A percentile compares a stretch with the other conserved stretches of the same genome.
Conservation (phyloP, 2,888 invertebrate genomes). For the Orgyia antiqua region DNA sequence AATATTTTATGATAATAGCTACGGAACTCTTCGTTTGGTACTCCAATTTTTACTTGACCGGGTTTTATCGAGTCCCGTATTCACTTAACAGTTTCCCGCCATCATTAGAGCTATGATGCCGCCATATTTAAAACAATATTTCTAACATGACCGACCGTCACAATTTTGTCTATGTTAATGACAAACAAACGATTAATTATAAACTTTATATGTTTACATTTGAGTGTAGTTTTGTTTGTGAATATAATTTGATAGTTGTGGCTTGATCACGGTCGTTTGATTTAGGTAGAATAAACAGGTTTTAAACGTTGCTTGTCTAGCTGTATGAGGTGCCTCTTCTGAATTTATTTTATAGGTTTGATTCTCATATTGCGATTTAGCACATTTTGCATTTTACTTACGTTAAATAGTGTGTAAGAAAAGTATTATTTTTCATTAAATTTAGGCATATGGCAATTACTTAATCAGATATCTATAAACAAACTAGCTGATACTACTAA, state of each 20-base stretch:
- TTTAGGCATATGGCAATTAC: too few relatives aligned
- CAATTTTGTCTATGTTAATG: constrained; percentile 23
- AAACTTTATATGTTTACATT: neutral
- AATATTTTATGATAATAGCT: too few relatives aligned
- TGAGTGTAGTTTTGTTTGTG: constrained; percentile 9
- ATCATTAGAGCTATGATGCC: constrained; percentile 9
- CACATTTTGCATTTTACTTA: too few relatives aligned
- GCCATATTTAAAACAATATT: constrained; percentile 20
- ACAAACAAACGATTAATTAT: constrained; percentile 6
- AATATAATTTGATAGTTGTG: constrained; percentile 24
- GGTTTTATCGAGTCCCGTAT: constrained; percentile 1
- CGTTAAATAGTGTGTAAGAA: too few relatives aligned
- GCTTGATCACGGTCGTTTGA: constrained; percentile 17
- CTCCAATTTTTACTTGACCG: too few relatives aligned
- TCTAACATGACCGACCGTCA: constrained; percentile 18
- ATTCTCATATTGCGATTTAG: constrained; percentile 16
- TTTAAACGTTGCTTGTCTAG: constrained; percentile 22
- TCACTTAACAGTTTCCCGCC: constrained; percentile 1
- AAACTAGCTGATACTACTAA: too few relatives aligned
- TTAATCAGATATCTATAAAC: too few relatives aligned
- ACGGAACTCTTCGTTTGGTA: too few relatives aligned
- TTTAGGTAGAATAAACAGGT: constrained; percentile 32
- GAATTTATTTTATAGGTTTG: constrained; percentile 16
- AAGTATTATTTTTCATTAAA: too few relatives aligned
- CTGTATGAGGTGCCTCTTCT: constrained; percentile 23